Base-by-base conservation (phyloP, 2,797 vertebrate species). In the Acrossocheilus wenchowensis region DNA sequence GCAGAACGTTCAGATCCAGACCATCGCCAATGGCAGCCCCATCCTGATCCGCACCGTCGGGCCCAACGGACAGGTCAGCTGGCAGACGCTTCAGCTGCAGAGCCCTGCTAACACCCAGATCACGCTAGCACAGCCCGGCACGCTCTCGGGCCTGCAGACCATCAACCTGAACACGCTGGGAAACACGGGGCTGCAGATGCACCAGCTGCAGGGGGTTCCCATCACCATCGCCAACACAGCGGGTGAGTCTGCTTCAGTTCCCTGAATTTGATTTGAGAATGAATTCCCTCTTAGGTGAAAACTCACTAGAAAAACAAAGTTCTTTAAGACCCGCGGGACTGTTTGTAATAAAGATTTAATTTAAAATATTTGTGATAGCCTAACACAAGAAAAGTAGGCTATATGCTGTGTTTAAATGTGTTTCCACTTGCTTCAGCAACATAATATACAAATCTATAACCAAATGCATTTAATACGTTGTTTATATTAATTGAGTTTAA, bases 51-150 rank as follows among this genome's bases (percentile, higher is more conserved):
- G 98, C 86, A 98, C 98, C 0, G 95, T 99, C 41, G 97, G 96
- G 6, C 97, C 97, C 36, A 98, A 98, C 6, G 98, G 98, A 80
- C 98, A 99, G 92, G 96, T 99, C 88, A 98, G 96, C 93, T 99
- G 97, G 97, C 98, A 99, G 89, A 98, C 97, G 66, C 95, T 99
- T 92, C 98, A 99, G 94, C 95, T 99, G 87, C 98, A 99, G 92
- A 98, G 96, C 91, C 96, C 98, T 0, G 89, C 96, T 17, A 97
- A 98, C 81, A 92, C 97, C 0, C 98, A 99, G 95, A 97, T 99
- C 94, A 98, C 98, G 0, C 92, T 99, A 93, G 97, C 98, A 68
- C 97, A 98, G 93, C 92, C 96, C 21, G 97, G 97, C 88, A 94
- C 96, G 84, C 97, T 99, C 83, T 97, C 97, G 54, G 97, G 97